Conservation (phyloP, 2,888 invertebrate species). For the Rhodophaea formosa region DNA sequence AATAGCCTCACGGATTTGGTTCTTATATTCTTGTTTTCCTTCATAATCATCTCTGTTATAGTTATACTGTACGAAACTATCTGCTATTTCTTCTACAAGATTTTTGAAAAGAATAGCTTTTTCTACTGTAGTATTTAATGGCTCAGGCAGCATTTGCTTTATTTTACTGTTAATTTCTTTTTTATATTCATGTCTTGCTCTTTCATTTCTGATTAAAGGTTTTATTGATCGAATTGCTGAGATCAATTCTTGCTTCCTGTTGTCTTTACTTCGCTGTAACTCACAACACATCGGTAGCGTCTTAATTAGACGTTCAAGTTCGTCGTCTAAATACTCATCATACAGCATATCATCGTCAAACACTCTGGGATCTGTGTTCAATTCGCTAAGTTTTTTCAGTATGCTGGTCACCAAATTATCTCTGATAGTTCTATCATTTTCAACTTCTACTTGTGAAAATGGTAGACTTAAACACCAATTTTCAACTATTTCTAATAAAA, state of each 20-base stretch:
- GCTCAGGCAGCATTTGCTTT: slow-evolving; percentile 37
- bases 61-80: slow-evolving; percentile 48
- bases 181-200: slow-evolving; percentile 45
- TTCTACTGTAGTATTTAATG: slow-evolving; percentile 29
- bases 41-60: slow-evolving; percentile 44
- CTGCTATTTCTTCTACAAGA: slow-evolving; percentile 48
- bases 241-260: slow-evolving; percentile 42
- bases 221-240: slow-evolving; percentile 42
- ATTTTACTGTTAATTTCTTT: slow-evolving; percentile 45
- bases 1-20: slow-evolving; percentile 41
- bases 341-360: slow-evolving; percentile 48
- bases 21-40: slow-evolving; percentile 40
- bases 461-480: slow-evolving; percentile 55
- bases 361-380: slow-evolving; percentile 45
- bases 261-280: slow-evolving; percentile 35
- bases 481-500: slow-evolving; percentile 48
- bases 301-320: slow-evolving; percentile 43
- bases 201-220: slow-evolving; percentile 46
- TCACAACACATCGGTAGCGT: slow-evolving; percentile 38
- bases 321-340: slow-evolving; percentile 43
- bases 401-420: slow-evolving; percentile 48
- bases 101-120: slow-evolving; percentile 33
- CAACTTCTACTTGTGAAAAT: slow-evolving; percentile 33
- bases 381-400: slow-evolving; percentile 53
- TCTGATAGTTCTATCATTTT: slow-evolving; percentile 34